These are phyloP conservation scores for Chiroxiphia lanceolata DNA, from an alignment of 2,797 vertebrate genomes.

Conservation along the genomic window DNA sequence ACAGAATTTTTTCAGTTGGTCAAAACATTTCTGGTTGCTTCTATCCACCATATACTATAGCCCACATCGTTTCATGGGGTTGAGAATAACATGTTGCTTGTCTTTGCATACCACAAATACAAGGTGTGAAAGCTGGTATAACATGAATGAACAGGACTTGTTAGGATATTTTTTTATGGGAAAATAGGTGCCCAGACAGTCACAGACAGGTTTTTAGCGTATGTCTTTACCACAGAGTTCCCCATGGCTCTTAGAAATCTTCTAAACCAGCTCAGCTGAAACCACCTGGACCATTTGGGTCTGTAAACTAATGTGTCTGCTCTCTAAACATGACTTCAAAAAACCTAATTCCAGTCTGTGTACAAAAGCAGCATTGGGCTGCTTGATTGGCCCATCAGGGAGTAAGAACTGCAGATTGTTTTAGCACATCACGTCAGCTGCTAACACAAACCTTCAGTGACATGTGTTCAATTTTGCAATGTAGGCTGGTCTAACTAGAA, in stretches of 20 bases:
- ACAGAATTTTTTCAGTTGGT: slow-evolving; percentile 9
- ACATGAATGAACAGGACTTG: slow-evolving; percentile 43
- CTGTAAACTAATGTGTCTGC: neutral
- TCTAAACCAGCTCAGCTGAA: slow-evolving; percentile 29
- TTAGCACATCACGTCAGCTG: neutral
- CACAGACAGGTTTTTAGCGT: slow-evolving; percentile 23
- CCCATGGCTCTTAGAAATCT: slow-evolving; percentile 28
- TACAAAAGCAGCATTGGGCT: slow-evolving; percentile 27
- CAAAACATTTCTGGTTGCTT: slow-evolving; percentile 21
- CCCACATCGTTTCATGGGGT: neutral
- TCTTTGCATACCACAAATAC: slow-evolving; percentile 52
- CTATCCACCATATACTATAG: neutral
- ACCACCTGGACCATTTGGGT: slow-evolving; percentile 16
- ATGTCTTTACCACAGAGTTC: slow-evolving; percentile 39
- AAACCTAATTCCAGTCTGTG: neutral
- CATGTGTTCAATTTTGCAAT: neutral
- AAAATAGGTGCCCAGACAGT: slow-evolving; percentile 43
- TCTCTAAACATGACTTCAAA: slow-evolving; percentile 45
- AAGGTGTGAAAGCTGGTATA: slow-evolving; percentile 59
- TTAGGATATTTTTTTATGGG: slow-evolving; percentile 37
- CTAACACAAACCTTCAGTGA: slow-evolving; percentile 23
- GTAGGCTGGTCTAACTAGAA: neutral
- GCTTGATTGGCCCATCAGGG: slow-evolving; percentile 42
- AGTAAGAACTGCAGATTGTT: slow-evolving; percentile 22
- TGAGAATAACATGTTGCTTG: slow-evolving; percentile 46